These are phyloP conservation scores for Melinaea menophilus DNA, from an alignment of 2,888 invertebrate genomes.

Conservation along the genomic window DNA sequence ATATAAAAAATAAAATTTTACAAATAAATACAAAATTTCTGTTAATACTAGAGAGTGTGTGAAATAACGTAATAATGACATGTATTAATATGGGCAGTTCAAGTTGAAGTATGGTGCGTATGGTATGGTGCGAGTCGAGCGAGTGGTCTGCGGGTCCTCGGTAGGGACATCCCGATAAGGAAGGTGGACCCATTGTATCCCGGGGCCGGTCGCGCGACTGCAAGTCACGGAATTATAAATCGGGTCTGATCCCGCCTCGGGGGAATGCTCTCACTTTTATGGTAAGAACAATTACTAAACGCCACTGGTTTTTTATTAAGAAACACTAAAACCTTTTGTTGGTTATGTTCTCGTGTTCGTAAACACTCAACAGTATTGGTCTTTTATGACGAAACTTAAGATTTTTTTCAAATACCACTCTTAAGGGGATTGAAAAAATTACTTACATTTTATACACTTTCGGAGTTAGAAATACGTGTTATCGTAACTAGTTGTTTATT, in stretches of 20 bases:
- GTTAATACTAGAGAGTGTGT: background rate
- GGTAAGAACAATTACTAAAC: background rate
- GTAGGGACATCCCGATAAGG: conserved; percentile 58
- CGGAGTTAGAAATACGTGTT: too few species aligned
- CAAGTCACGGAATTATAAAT: conserved; percentile 53
- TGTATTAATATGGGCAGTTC: conserved; percentile 23
- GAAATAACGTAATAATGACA: conserved; percentile 18
- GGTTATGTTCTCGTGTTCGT: too few species aligned
- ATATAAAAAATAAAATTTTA: background rate
- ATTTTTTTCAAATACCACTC: too few species aligned
- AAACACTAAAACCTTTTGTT: too few species aligned
- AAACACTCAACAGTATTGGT: too few species aligned
- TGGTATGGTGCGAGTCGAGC: conserved; percentile 27
- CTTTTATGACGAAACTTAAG: too few species aligned
- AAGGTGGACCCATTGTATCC: conserved; percentile 67
- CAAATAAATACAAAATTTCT: background rate
- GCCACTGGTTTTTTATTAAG: too few species aligned
- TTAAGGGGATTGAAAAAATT: too few species aligned
- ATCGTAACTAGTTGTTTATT: too few species aligned
- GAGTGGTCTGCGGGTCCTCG: conserved; percentile 39
- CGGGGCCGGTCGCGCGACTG: conserved; percentile 62
- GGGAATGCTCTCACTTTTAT: conserved; percentile 40
- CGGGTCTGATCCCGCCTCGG: conserved; percentile 33
- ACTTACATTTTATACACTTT: too few species aligned
- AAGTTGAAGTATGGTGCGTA: conserved; percentile 29